These are phyloP conservation scores for Acronicta aceris DNA, from an alignment of 2,888 invertebrate species.

Conservation along the genomic window DNA sequence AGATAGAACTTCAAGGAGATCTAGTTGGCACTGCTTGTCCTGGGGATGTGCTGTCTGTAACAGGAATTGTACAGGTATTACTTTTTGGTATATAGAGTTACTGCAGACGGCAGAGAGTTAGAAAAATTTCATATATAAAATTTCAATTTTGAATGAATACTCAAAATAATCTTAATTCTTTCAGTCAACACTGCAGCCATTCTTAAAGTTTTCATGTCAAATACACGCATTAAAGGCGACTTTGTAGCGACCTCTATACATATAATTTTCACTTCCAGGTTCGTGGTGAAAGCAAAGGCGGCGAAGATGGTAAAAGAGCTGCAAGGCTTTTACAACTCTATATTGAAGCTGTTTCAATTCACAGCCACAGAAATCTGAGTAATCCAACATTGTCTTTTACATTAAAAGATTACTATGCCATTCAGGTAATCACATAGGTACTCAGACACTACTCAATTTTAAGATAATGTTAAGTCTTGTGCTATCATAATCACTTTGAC, in stretches of 20 bases:
- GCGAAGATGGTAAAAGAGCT: conserved; percentile 88
- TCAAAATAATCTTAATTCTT: too few species aligned
- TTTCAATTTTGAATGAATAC: too few species aligned
- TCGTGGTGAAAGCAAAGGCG: conserved; percentile 88
- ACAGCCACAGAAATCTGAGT: conserved; percentile 92
- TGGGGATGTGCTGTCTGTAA: conserved; percentile 96
- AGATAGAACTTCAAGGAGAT: conserved; percentile 95
- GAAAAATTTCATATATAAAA: too few species aligned
- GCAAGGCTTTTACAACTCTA: conserved; percentile 92
- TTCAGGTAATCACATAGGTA: conserved; percentile 88
- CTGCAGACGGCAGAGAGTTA: not conserved
- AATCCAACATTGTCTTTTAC: conserved; percentile 90
- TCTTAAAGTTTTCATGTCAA: too few species aligned
- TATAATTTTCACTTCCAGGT: conserved; percentile 82
- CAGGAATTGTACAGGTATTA: conserved; percentile 94
- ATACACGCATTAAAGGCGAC: too few species aligned
- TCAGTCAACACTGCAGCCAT: too few species aligned
- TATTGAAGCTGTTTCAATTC: conserved; percentile 94
- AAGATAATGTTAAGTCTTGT: too few species aligned
- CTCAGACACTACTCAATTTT: too few species aligned
- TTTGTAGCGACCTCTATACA: too few species aligned
- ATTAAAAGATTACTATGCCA: conserved; percentile 93
- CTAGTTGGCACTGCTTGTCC: conserved; percentile 95
- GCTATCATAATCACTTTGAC: too few species aligned
- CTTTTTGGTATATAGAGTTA: not conserved